phyloP scores from a whole-genome alignment of 2,113 vertebrate genomes.

The Gobius niger region DNA sequence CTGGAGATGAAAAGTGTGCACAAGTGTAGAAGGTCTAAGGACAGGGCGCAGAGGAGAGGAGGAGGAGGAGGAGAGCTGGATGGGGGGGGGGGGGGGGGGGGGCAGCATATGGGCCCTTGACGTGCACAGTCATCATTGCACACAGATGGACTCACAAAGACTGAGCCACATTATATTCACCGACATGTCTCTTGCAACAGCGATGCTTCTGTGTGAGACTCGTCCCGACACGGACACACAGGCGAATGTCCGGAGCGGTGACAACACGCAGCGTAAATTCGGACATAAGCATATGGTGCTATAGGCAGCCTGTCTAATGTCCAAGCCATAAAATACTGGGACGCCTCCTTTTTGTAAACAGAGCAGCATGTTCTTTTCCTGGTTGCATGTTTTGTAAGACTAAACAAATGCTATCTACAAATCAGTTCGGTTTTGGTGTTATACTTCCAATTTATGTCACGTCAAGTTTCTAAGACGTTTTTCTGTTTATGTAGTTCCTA shows the following conservation, averaged over 20 bases:
- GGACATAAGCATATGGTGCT: conserved; percentile 29
- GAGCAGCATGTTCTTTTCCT: background rate
- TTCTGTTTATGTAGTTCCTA: too few species aligned
- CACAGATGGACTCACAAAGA: conserved; percentile 48
- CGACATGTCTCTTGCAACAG: conserved; percentile 30
- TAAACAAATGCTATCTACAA: background rate
- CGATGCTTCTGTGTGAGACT: conserved; percentile 20
- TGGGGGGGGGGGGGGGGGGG: conserved; percentile 11
- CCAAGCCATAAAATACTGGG: background rate
- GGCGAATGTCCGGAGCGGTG: conserved; percentile 20
- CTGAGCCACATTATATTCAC: conserved; percentile 59
- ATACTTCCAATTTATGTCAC: too few species aligned
- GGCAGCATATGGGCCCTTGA: conserved; percentile 50
- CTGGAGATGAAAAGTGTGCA: conserved; percentile 71
- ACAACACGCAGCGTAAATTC: conserved; percentile 25
- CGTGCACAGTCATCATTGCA: conserved; percentile 37
- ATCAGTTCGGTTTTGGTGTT: too few species aligned
- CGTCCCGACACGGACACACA: conserved; percentile 15
- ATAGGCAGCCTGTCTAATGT: background rate
- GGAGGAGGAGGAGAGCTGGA: conserved; percentile 31
- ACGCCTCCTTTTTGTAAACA: background rate
- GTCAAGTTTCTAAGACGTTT: too few species aligned
- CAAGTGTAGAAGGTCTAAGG: conserved; percentile 65
- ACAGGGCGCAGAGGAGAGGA: conserved; percentile 47
- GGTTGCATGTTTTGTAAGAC: background rate